Evolutionary conservation across 2,113 vertebrate species (phyloP).

Genomic region (Hippocampus mohnikei): DNA sequence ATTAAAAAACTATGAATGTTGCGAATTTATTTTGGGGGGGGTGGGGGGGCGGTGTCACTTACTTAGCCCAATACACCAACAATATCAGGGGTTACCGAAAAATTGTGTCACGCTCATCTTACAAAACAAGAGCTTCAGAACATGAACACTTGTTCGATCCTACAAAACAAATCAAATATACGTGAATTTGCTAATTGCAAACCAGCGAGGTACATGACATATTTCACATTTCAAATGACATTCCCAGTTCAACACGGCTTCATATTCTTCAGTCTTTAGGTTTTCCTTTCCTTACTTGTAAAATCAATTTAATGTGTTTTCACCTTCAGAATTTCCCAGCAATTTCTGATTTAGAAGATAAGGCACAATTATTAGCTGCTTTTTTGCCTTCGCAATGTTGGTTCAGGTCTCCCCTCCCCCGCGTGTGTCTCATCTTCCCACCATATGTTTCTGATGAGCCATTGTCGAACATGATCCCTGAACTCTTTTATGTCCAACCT

Average conservation of each 20-base stretch:
- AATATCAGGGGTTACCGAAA: no score
- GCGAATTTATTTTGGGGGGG: no score
- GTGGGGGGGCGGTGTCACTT: no score
- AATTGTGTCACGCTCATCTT: no score
- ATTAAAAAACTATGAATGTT: no score
- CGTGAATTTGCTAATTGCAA: no score
- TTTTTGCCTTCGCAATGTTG: conserved; percentile 26
- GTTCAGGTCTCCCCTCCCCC: conserved; percentile 23
- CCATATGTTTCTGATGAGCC: conserved; percentile 61
- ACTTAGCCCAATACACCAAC: no score
- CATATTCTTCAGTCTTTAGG: background rate
- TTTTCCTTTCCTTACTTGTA: background rate
- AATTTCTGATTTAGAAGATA: background rate
- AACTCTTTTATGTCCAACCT: conserved; percentile 59
- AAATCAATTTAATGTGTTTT: background rate
- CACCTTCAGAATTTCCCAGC: background rate
- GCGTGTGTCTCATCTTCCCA: conserved; percentile 37
- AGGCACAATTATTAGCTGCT: background rate
- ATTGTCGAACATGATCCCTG: conserved; percentile 55
- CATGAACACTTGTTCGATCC: no score
- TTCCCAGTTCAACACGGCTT: background rate
- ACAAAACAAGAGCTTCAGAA: no score
- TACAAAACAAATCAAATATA: no score
- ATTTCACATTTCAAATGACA: no score
- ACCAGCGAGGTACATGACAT: no score